phyloP scores from a whole-genome alignment of 2,797 vertebrate species.

The Aplochiton taeniatus region DNA sequence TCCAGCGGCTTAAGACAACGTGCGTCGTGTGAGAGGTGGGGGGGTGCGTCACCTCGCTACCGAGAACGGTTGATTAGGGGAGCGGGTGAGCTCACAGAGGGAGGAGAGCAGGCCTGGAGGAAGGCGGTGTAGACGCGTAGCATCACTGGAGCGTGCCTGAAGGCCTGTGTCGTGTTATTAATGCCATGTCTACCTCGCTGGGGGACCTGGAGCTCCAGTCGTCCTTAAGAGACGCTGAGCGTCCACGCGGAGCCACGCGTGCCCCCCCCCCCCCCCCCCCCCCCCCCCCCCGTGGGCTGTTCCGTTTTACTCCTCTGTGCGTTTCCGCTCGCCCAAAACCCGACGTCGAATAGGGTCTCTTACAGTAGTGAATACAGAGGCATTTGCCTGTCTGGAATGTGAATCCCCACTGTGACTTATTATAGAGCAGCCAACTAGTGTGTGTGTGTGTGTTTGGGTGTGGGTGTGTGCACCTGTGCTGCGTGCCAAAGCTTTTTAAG shows the following conservation, averaged over 20 bases:
- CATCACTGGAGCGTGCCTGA: no score
- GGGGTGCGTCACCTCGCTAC: slow-evolving; percentile 59
- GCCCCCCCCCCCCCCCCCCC: no score
- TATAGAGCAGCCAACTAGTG: slow-evolving; percentile 7
- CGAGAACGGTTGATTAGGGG: slow-evolving; percentile 59
- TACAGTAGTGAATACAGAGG: slow-evolving; percentile 14
- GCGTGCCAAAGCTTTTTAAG: no score
- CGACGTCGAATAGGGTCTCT: background rate
- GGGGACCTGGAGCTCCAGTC: no score
- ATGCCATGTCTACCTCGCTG: no score
- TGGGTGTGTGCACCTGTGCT: background rate
- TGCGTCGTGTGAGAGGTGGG: slow-evolving; percentile 19
- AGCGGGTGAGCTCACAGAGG: slow-evolving; percentile 71
- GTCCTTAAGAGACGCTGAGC: no score
- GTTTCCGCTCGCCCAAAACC: no score
- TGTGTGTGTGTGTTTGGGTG: background rate
- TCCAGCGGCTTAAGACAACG: slow-evolving; percentile 63
- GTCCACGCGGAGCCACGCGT: no score
- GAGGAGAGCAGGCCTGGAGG: background rate
- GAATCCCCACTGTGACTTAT: slow-evolving; percentile 34
- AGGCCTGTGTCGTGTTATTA: no score
- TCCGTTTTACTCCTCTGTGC: no score
- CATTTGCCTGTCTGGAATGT: slow-evolving; percentile 26
- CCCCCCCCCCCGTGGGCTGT: no score
- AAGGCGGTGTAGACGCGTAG: no score